Evolutionary conservation across 1,140 invertebrate species (phyloP), one percentile per base, ranked within the genome.

Genomic region (Contarinia nasturtii): DNA sequence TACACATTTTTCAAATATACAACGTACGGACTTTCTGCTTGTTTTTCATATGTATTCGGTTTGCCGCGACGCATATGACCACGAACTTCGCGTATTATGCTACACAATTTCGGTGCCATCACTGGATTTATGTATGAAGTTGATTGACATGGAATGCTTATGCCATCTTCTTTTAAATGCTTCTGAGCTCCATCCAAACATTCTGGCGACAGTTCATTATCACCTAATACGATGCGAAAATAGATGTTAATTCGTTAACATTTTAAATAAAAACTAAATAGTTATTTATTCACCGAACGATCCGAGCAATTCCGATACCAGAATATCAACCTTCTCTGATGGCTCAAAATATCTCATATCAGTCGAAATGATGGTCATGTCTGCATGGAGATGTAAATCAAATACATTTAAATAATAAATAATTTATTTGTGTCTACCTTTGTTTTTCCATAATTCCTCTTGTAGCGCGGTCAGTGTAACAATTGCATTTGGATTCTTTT

Each of bases 171-270:
- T 71, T 88, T 92, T 0, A 97, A 65, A 52, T 92, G 83, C 38
- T 79, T 75, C 55, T 91, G 79, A 12, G 90, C 91, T 7, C 93
- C 92, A 71, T 98, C 92, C 12, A 99, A 71, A 69, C 95, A 98
- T 67, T 99, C 96, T 1, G 96, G 96, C 1, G 90, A 95, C 1
- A 99, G 73, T 70, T 99, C 96, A 66, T 99, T 99, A 63, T 98
- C 94, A n/a, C n/a, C n/a, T n/a, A n/a, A n/a, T n/a, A n/a, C n/a
- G n/a, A n/a, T n/a, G n/a, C n/a, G n/a, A n/a, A n/a, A n/a, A n/a
- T n/a, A n/a, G n/a, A n/a, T n/a, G n/a, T n/a, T n/a, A n/a, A n/a
- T n/a, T n/a, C n/a, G n/a, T n/a, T n/a, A n/a, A n/a, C n/a, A n/a
- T n/a, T n/a, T n/a, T n/a, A n/a, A n/a, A n/a, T n/a, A n/a, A n/a